phyloP scores from a whole-genome alignment of 1,140 invertebrate species.

The Drosophila watanabei region DNA sequence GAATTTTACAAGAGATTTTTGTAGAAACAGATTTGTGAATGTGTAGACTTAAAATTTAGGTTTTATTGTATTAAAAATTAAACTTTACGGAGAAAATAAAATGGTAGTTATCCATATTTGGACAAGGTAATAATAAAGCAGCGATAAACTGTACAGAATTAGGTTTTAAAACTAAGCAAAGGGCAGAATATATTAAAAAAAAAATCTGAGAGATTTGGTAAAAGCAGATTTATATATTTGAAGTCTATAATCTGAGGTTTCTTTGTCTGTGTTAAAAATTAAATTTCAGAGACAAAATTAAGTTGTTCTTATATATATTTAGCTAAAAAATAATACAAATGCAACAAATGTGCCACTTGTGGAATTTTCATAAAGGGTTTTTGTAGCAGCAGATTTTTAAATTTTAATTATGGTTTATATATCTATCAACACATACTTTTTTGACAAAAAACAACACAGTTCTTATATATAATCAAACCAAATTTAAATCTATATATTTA shows the following conservation, averaged over 20 bases:
- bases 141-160: slow-evolving; percentile 2
- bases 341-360: background rate
- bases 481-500: background rate
- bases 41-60: background rate
- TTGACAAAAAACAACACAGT: background rate
- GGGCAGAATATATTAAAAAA: background rate
- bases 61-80: background rate
- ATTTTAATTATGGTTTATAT: background rate
- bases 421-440: background rate
- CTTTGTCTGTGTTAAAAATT: background rate
- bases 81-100: background rate
- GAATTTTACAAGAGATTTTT: background rate
- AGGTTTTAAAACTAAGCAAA: background rate
- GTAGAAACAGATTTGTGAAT: no score
- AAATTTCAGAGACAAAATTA: background rate
- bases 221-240: no score
- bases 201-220: background rate
- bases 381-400: background rate
- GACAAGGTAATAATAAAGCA: no score
- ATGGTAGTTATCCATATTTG: no score
- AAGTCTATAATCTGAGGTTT: background rate
- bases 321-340: background rate
- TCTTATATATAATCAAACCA: background rate
- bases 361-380: background rate
- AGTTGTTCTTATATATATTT: background rate